These are phyloP conservation scores for Apodemia zela DNA, from an alignment of 2,888 invertebrate species.

Conservation along the genomic window DNA sequence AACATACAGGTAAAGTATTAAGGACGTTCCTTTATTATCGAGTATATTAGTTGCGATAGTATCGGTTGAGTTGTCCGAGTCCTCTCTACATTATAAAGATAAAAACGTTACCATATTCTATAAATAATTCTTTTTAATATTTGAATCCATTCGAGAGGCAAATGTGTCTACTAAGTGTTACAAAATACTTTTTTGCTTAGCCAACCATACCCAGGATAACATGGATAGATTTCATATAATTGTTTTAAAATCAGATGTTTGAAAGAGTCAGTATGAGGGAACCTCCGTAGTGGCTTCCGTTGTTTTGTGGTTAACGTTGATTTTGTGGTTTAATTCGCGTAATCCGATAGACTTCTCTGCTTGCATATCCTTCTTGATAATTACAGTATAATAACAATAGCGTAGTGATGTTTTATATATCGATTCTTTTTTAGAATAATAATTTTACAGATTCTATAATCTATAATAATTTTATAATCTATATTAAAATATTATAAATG, in stretches of 20 bases:
- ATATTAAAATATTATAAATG: no score
- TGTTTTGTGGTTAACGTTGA: slow-evolving; percentile 71
- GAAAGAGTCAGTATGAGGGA: slow-evolving; percentile 12
- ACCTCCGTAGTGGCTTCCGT: slow-evolving; percentile 62
- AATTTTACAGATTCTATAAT: no score
- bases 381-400: neutral
- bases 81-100: no score
- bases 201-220: slow-evolving; percentile 1
- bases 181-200: neutral
- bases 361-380: slow-evolving; percentile 58
- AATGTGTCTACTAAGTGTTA: no score
- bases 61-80: no score
- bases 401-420: slow-evolving; percentile 25
- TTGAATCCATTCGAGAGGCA: no score
- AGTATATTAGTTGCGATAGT: no score
- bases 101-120: no score
- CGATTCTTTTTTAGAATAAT: slow-evolving; percentile 16
- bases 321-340: slow-evolving; percentile 78
- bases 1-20: no score
- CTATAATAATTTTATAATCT: no score
- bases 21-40: no score
- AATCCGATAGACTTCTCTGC: slow-evolving; percentile 67
- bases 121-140: no score
- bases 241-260: slow-evolving; percentile 15
- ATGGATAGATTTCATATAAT: slow-evolving; percentile 5